A percentile compares a stretch with the other conserved stretches of the same genome.
Evolutionary conservation across 2,113 vertebrate genomes (phyloP).

Genomic region (Corvus moneduloides): DNA sequence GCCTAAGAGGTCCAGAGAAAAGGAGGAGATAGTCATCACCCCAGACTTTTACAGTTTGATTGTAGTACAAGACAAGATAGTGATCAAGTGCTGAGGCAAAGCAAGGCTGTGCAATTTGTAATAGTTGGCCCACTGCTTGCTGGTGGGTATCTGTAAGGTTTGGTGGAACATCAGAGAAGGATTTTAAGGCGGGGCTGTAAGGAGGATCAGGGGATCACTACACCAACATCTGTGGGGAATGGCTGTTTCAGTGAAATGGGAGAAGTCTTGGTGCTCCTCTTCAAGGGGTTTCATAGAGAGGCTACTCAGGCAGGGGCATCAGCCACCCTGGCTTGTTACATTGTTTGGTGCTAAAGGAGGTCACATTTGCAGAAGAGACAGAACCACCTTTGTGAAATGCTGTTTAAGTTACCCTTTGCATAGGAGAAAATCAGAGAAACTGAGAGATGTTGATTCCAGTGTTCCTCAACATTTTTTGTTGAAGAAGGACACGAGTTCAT

Average conservation of each 20-base stretch:
- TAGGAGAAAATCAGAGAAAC: not conserved
- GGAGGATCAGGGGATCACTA: not conserved
- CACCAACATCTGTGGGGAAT: not conserved
- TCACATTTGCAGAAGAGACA: not conserved
- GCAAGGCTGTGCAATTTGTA: fast-evolving
- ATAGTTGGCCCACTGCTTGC: not conserved
- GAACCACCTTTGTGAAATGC: not conserved
- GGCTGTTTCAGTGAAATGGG: not conserved
- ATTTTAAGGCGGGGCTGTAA: not conserved
- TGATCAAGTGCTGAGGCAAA: not conserved
- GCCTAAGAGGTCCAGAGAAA: not conserved
- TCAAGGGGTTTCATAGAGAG: not conserved
- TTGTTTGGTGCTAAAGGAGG: not conserved
- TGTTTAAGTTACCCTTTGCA: not conserved
- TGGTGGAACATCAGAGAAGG: not conserved
- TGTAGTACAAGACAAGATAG: not conserved
- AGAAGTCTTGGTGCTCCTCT: not conserved
- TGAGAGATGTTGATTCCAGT: not conserved
- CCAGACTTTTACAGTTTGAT: not conserved
- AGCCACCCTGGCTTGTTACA: not conserved
- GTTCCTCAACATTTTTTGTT: not conserved
- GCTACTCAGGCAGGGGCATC: not conserved
- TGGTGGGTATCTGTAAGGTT: not conserved
- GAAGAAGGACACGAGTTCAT: not conserved
- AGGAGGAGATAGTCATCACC: not conserved